Percentiles rank a stretch among this genome's conserved stretches.
Conservation (phyloP, 2,797 vertebrate species). For the Stomatorhinus walkeri region DNA sequence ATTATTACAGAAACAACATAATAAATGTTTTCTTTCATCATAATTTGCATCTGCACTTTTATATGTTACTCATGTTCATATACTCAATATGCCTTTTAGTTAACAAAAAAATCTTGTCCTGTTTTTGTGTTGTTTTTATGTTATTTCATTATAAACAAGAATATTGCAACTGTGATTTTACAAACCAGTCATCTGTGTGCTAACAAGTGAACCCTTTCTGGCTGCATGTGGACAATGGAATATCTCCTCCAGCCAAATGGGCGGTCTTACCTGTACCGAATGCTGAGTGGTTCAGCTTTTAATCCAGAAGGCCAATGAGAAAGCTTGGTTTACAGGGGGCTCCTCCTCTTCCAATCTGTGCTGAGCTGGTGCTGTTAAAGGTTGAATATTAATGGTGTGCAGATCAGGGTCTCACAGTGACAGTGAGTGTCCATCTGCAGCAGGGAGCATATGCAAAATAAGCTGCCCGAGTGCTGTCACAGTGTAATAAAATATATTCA, state of each 20-base stretch:
- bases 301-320: not conserved
- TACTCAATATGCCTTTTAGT: not conserved
- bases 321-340: not conserved
- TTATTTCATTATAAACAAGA: not conserved
- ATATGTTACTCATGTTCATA: not conserved
- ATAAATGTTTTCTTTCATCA: constrained; percentile 3
- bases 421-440: not conserved
- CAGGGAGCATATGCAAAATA: not conserved
- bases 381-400: constrained; percentile 18
- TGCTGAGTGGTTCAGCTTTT: constrained; percentile 2
- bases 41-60: not conserved
- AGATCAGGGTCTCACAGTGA: not conserved
- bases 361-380: constrained; percentile 9
- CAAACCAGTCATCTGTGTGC: not conserved
- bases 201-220: not conserved
- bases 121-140: not conserved
- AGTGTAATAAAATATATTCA: constrained; percentile 3
- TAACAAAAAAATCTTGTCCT: not conserved
- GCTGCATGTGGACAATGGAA: constrained; percentile 4
- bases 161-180: not conserved
- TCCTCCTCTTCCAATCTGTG: constrained; percentile 10
- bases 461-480: not conserved
- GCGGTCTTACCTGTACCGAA: not conserved
- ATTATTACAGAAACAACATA: not conserved
- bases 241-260: not conserved